Evolutionary conservation across 2,113 vertebrate genomes (phyloP), one percentile per base, ranked within the genome.

Genomic region (Chloropsis hardwickii): DNA sequence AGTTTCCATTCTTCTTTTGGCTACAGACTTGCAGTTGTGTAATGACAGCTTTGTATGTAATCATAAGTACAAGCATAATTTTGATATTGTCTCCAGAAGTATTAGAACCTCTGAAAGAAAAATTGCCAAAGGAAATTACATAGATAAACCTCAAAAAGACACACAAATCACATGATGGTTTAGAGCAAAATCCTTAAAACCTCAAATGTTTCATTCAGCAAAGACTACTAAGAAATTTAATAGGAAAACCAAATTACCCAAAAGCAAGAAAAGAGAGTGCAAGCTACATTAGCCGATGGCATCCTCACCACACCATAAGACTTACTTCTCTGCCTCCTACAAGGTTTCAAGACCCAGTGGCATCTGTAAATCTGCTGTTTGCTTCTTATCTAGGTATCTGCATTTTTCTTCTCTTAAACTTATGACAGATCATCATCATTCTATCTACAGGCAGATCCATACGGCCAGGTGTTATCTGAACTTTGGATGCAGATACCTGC

Each of bases 1-100:
- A 85, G 40, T 87, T 96, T 95, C 86, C 77, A 45, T 78, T 84
- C 67, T 81, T 86, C 45, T 66, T 48, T 87, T 94, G 86, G 77
- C 94, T 95, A 42, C 37, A 45, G 61, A 31, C 51, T 61, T 67
- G 61, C 40, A 64, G n/a, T 33, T 89, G 70, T 79, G 71, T 79
- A 92, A 78, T 78, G 86, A 77, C 77, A 87, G 47, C 28, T 89
- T 92, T 84, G 57, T 69, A 45, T 0, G 2, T 79, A 93, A 91
- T 71, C 22, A 24, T 64, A 91, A 89, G 72, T 90, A 29, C 7
- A 78, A 53, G 56, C 65, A 61, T 79, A 70, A 69, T 90, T 86
- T 90, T 81, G 65, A 40, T 92, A 72, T 57, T 31, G 86, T 88
- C 76, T 96, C 53, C 61, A 92, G 53, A 78, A 87, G 40, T 65